Percentiles rank a stretch among this genome's conserved stretches.
Conservation (phyloP, 2,888 invertebrate species). For the Danaus chrysippus region DNA sequence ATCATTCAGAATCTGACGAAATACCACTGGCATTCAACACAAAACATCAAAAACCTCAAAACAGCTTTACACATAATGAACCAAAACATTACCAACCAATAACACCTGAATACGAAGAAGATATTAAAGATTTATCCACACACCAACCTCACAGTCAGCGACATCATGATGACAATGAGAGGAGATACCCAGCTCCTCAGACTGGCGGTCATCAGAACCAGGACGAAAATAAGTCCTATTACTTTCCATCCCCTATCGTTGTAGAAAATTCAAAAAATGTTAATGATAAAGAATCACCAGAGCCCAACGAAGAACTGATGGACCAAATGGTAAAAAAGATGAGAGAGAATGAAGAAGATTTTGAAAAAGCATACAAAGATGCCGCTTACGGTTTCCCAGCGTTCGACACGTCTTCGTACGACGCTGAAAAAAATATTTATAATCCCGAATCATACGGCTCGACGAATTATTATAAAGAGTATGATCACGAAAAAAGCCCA, state of each 20-base stretch:
- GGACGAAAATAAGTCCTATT: slow-evolving; percentile 31
- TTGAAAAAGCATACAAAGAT: slow-evolving; percentile 67
- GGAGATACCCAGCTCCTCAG: slow-evolving; percentile 30
- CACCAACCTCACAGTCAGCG: slow-evolving; percentile 50
- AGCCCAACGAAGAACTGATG: slow-evolving; percentile 52
- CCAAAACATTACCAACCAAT: slow-evolving; percentile 42
- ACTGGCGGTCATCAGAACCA: slow-evolving; percentile 34
- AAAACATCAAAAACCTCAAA: slow-evolving; percentile 4
- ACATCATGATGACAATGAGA: slow-evolving; percentile 25
- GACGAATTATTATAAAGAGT: slow-evolving; percentile 47
- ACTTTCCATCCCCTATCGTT: slow-evolving; percentile 41
- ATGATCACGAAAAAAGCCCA: slow-evolving; percentile 51
- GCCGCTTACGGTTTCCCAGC: slow-evolving; percentile 68
- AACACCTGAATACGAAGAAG: slow-evolving; percentile 55
- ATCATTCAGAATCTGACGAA: slow-evolving; percentile 11
- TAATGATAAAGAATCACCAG: slow-evolving; percentile 57
- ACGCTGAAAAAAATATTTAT: slow-evolving; percentile 60
- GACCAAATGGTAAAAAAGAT: slow-evolving; percentile 55
- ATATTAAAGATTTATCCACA: slow-evolving; percentile 46
- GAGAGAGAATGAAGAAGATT: slow-evolving; percentile 67
- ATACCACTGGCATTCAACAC: not conserved
- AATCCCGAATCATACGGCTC: slow-evolving; percentile 57
- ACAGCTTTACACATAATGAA: slow-evolving; percentile 31
- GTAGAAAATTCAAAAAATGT: slow-evolving; percentile 61
- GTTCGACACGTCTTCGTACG: slow-evolving; percentile 46